phyloP scores from a whole-genome alignment of 2,113 vertebrate genomes.

The Odocoileus virginianus region DNA sequence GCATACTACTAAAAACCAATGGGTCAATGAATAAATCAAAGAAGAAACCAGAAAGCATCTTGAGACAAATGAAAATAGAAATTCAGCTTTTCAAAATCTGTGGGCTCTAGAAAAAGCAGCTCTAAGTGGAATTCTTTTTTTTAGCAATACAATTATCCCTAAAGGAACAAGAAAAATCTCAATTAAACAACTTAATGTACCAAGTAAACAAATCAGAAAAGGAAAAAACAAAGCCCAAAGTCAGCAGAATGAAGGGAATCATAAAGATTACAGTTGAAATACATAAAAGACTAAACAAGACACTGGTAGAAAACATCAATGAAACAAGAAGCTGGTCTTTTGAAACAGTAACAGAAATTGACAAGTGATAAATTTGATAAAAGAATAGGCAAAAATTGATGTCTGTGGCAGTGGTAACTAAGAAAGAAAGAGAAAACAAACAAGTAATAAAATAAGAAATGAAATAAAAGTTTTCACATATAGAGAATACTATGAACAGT shows the following conservation, averaged over 20 bases:
- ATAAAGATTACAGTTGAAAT: not conserved
- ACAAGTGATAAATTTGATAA: not conserved
- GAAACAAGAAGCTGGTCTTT: not conserved
- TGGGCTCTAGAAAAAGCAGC: not conserved
- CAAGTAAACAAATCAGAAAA: not conserved
- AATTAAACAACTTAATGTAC: too few relatives aligned
- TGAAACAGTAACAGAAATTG: not conserved
- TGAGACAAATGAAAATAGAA: not conserved
- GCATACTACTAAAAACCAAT: not conserved
- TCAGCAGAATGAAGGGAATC: not conserved
- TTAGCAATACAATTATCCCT: not conserved
- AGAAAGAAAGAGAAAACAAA: not conserved
- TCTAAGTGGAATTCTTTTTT: not conserved
- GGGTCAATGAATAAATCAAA: rapidly evolving
- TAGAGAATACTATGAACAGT: not conserved
- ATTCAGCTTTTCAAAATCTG: not conserved
- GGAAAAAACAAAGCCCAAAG: not conserved
- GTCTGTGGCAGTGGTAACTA: not conserved
- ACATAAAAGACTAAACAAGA: not conserved
- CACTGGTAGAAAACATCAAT: not conserved
- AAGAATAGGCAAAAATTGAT: not conserved
- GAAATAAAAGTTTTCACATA: not conserved
- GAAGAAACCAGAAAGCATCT: not conserved
- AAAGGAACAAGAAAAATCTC: not conserved
- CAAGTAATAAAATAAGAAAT: not conserved